Base-by-base conservation (phyloP, 2,113 vertebrate species). In the Leuciscus idus region DNA sequence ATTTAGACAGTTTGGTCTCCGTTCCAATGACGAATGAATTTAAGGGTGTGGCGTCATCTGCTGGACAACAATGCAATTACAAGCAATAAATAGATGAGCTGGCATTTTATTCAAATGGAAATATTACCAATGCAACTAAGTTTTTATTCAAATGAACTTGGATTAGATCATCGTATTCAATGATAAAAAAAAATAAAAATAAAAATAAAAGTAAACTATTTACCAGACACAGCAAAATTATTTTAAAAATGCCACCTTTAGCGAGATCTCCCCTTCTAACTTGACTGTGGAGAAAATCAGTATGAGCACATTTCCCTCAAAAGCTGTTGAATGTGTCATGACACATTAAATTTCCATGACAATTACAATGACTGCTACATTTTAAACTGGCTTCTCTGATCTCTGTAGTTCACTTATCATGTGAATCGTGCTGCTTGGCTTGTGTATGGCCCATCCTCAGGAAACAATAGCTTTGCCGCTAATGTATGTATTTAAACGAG, bases 381-480 rank as follows among this genome's bases (percentile, higher is more conserved):
- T 52, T 76, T 50, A 50, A 76, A 52, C 12, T 19, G 12, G 15
- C 17, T 55, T 55, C 26, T 77, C 26, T 77, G 17, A 55, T 77
- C 75, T 43, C 33, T 79, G 19, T 78, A 21, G 55, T 39, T 61
- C 33, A 61, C 19, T 79, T 59, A 4, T 59, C 52, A 79, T 79
- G 30, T 79, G 21, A 61, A 79, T 9, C 39, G 52, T 30, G 26
- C 39, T 46, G 11, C 2, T 33, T 26, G 13, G 66, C 6, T 55
- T 77, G 50, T 33, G 4, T 43, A 52, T 55, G 15, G 48, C 26
- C 48, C 26, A 55, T 52, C 28, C 74, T 52, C 46, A 4, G 12
- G 46, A 50, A 28, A 76, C 36, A 46, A 75, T 50, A 12, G 19
- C 2, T 7, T 57, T 21, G 21, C 17, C 19, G 52, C 17, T 55